A percentile compares a stretch with the other conserved stretches of the same genome.
These are phyloP conservation scores for Pseudoips prasinana DNA, from an alignment of 2,888 invertebrate genomes.

Conservation along the genomic window DNA sequence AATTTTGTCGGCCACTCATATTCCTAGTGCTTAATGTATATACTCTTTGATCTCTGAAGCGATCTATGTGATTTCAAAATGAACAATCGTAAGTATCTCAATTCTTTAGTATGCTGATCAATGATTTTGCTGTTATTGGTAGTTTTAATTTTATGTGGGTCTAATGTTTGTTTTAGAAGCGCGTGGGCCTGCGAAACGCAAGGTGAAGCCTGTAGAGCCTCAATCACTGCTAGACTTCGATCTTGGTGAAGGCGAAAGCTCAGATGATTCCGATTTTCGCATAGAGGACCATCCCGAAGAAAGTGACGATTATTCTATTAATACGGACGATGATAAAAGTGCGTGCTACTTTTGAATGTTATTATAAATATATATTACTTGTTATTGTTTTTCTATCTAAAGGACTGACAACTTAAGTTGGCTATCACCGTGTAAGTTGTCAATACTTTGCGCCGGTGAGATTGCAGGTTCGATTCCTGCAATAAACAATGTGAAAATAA, in stretches of 20 bases:
- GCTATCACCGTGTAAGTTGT: too few relatives aligned
- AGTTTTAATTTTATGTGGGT: not conserved
- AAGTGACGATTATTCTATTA: slow-evolving; percentile 87
- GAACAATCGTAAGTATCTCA: slow-evolving; percentile 41
- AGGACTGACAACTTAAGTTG: too few relatives aligned
- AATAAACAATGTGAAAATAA: too few relatives aligned
- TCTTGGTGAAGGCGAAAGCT: slow-evolving; percentile 94
- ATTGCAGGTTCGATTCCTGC: too few relatives aligned
- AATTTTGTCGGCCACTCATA: too few relatives aligned
- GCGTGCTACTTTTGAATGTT: slow-evolving; percentile 24
- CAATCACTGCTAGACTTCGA: slow-evolving; percentile 91
- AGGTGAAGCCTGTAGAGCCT: slow-evolving; percentile 90
- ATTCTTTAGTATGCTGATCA: not conserved
- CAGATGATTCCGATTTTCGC: slow-evolving; percentile 97
- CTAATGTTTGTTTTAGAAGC: slow-evolving; percentile 45
- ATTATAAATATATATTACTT: too few relatives aligned
- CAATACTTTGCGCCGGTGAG: too few relatives aligned
- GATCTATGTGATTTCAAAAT: slow-evolving; percentile 20
- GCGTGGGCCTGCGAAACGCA: slow-evolving; percentile 89
- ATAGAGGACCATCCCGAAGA: slow-evolving; percentile 93
- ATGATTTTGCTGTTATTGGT: not conserved
- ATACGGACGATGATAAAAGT: slow-evolving; percentile 86
- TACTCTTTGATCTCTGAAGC: too few relatives aligned
- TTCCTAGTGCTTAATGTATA: too few relatives aligned
- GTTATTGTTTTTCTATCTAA: too few relatives aligned